Conservation (phyloP, 2,888 invertebrate genomes). For the Lottia gigantea region DNA sequence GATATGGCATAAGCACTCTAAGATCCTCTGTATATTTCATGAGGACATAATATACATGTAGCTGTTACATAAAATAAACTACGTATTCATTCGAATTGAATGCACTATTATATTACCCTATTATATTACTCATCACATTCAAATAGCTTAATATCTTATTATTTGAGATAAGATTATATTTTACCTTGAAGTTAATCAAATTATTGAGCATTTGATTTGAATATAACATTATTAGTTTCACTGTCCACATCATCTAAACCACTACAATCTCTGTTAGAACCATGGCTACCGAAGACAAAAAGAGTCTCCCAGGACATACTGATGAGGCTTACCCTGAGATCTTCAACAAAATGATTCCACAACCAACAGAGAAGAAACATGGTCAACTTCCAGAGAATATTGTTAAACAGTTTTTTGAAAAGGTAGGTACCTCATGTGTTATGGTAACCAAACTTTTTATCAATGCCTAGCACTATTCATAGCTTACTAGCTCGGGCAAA, state of each 20-base stretch:
- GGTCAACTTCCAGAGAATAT: constrained; percentile 51
- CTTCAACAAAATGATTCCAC: constrained; percentile 45
- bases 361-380: constrained; percentile 42
- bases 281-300: neutral
- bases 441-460: neutral
- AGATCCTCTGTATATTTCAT: too few species aligned
- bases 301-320: constrained; percentile 20
- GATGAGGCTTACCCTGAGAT: constrained; percentile 33
- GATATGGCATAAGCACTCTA: too few species aligned
- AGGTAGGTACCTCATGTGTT: constrained; percentile 32
- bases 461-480: too few species aligned
- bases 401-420: constrained; percentile 52
- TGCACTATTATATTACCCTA: too few species aligned
- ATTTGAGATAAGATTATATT: neutral
- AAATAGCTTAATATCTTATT: neutral
- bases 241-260: neutral
- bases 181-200: neutral
- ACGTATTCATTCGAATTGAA: too few species aligned
- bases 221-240: neutral
- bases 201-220: neutral
- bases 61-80: too few species aligned
- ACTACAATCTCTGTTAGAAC: neutral
- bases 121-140: too few species aligned
- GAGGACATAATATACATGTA: too few species aligned
- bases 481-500: neutral